Base-by-base conservation (phyloP, 2,888 invertebrate species). In the Chromoteleia sp. region DNA sequence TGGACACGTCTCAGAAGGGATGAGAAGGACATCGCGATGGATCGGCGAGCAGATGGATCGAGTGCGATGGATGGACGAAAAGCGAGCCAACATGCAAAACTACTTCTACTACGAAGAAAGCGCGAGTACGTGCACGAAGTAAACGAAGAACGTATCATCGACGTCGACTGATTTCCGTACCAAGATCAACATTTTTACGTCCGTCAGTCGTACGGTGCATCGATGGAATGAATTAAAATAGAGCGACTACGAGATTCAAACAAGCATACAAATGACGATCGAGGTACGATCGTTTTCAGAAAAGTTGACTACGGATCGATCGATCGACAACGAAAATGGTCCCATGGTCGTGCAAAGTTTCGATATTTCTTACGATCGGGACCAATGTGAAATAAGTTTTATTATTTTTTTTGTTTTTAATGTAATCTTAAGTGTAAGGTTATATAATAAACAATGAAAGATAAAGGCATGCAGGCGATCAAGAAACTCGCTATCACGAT, bases 121-220 rank as follows among this genome's bases (percentile, higher is more conserved):
- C 36, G 45, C 48, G 33, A 65, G 17, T 50, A 50, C 48, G 43
- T 59, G 41, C 19, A 12, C 4, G 10, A 41, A 59, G 15, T 59
- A 41, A 36, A 43, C 50, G 14, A 50, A 48, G 36, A 50, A 36
- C 14, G 14, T n/a, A 19, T 4, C 15, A 65, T 36, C 63, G 39
- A 50, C 50, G 63, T 7, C 63, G 63, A 56, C 36, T 56, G 56
- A 56, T 56, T 56, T 56, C 56, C 36, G 56, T 56, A 19, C 56
- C 56, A 56, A 19, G 19, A 56, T 36, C 36, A 56, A n/a, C n/a
- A n/a, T 36, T 36, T 36, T 19, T 56, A 56, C 56, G 56, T 33
- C 56, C 56, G 36, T 56, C 56, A 56, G 33, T 56, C 56, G 56
- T 15, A n/a, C n/a, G n/a, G n/a, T 14, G n/a, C 36, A 30, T 29